phyloP scores from a whole-genome alignment of 2,113 vertebrate species.

The Lasiurus cinereus region DNA sequence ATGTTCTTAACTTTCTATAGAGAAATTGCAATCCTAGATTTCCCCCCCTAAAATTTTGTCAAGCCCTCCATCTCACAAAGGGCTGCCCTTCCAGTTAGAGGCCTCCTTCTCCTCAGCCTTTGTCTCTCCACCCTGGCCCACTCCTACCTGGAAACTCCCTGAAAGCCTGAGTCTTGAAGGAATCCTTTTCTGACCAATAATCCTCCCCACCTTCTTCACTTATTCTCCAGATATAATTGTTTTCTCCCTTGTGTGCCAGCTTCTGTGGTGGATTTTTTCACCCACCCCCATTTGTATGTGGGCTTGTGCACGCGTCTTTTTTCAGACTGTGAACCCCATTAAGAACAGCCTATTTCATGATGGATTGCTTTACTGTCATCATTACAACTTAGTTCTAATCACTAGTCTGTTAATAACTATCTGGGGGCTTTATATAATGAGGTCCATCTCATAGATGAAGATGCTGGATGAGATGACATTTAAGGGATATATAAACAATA shows the following conservation, averaged over 20 bases:
- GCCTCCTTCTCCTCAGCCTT: background rate
- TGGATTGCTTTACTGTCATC: background rate
- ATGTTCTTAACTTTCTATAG: background rate
- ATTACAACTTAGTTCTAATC: background rate
- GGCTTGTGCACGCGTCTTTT: background rate
- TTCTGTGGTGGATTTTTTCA: background rate
- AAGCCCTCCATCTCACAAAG: background rate
- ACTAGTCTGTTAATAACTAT: background rate
- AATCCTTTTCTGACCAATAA: background rate
- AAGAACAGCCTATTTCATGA: background rate
- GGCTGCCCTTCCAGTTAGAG: background rate
- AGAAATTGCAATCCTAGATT: background rate
- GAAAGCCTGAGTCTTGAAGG: background rate
- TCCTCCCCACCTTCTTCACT: background rate
- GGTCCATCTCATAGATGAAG: background rate
- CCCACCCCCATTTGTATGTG: background rate
- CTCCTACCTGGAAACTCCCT: rapidly evolving
- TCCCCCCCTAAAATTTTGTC: background rate
- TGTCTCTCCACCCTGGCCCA: background rate
- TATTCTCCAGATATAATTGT: background rate
- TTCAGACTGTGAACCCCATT: background rate
- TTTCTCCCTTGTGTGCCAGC: rapidly evolving
- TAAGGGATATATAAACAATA: background rate
- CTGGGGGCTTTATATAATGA: background rate
- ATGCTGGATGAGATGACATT: background rate